Evolutionary conservation across 2,113 vertebrate species (phyloP).

Genomic region (Poecile atricapillus): DNA sequence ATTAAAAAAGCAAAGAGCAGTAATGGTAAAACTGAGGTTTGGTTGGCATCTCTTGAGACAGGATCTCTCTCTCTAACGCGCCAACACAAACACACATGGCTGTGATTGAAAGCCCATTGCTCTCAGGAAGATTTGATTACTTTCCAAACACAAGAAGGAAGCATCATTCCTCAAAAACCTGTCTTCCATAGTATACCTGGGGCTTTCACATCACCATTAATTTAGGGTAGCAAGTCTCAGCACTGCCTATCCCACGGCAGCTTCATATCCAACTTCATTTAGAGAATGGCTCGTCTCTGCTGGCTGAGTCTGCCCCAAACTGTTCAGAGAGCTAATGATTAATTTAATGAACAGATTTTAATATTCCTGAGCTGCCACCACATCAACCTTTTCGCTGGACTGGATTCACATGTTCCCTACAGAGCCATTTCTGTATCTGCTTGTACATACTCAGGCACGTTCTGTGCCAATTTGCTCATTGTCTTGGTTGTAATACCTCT

Average conservation of each 20-base stretch:
- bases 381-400: not conserved
- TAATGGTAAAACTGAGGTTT: not conserved
- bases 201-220: slow-evolving; percentile 16
- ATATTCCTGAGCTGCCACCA: not conserved
- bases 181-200: not conserved
- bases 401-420: not conserved
- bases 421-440: not conserved
- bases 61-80: not conserved
- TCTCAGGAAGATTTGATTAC: slow-evolving; percentile 29
- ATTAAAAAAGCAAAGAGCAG: not conserved
- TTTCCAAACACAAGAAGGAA: slow-evolving; percentile 19
- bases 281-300: not conserved
- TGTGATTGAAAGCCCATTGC: slow-evolving; percentile 12
- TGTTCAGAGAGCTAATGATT: not conserved
- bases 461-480: not conserved
- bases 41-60: not conserved
- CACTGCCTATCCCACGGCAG: not conserved
- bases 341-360: slow-evolving; percentile 1
- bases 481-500: not conserved
- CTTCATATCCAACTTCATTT: slow-evolving; percentile 3
- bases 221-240: slow-evolving; percentile 6
- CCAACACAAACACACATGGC: not conserved
- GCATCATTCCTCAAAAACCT: slow-evolving; percentile 13
- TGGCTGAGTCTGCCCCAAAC: not conserved
- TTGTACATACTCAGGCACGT: not conserved